These are phyloP conservation scores for Panulirus ornatus DNA, from an alignment of 1,140 invertebrate genomes.

Conservation along the genomic window DNA sequence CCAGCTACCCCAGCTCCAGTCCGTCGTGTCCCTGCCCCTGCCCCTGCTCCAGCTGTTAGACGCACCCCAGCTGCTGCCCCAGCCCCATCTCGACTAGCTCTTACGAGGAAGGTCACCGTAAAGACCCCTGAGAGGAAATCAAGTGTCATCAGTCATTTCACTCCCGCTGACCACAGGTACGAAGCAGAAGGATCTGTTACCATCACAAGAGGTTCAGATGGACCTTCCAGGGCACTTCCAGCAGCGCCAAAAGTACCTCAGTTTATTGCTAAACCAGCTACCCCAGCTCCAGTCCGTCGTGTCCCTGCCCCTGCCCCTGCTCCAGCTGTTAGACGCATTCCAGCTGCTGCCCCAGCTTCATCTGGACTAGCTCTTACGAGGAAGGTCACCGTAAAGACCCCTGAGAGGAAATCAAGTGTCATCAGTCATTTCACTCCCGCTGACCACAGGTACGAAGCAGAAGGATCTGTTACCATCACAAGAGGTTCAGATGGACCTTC, in stretches of 20 bases:
- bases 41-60: neutral
- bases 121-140: slow-evolving; percentile 57
- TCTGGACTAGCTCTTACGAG: slow-evolving; percentile 26
- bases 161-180: slow-evolving; percentile 68
- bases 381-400: slow-evolving; percentile 67
- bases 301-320: neutral
- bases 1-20: neutral
- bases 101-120: slow-evolving; percentile 61
- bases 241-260: neutral
- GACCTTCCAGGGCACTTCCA: neutral
- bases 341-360: too few species aligned
- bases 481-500: slow-evolving; percentile 22
- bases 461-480: slow-evolving; percentile 48
- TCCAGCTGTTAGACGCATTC: neutral
- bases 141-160: slow-evolving; percentile 67
- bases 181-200: slow-evolving; percentile 68
- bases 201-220: slow-evolving; percentile 36
- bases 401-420: slow-evolving; percentile 58
- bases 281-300: neutral
- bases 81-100: slow-evolving; percentile 24
- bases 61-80: neutral
- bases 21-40: neutral
- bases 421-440: slow-evolving; percentile 65
- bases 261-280: neutral
- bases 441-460: slow-evolving; percentile 69